Evolutionary conservation across 2,888 invertebrate species (phyloP), one percentile per base, ranked within the genome.

Genomic region (Netelia virgata): DNA sequence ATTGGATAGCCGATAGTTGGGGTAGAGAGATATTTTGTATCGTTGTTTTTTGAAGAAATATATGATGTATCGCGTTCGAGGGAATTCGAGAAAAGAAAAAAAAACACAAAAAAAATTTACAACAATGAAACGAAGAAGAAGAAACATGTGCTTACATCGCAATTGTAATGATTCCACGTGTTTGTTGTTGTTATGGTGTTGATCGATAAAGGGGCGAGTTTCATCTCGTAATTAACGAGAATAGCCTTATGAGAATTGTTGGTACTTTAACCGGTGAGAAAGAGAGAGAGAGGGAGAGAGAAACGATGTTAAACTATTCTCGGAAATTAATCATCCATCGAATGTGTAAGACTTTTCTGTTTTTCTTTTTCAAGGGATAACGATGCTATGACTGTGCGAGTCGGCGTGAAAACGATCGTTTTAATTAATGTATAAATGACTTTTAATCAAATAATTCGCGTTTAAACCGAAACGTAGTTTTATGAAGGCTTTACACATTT

Each of bases 1-100:
- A 77, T 84, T 81, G 68, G 63, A 74, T 77, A 81, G 76, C 11
- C 66, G 50, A 77, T 81, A 84, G 80, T 73, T 68, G 55, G 61
- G 14, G 59, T 84, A 84, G 84, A 80, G 80, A 84, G 68, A 81
- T 84, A 84, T 84, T 84, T 84, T 84, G 74, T 84, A 84, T 77
- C 73, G 81, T 84, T 84, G 76, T 84, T 81, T 83, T 82, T 84
- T 83, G 81, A 84, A 69, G 84, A 84, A 73, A 81, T 81, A 73
- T 84, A 73, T 66, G 83, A 84, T 69, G 77, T 66, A 23, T 75
- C 57, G 70, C 64, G 69, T 61, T 53, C 11, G 41, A 43, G 61
- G 10, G 43, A 57, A 68, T 50, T n/a, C 59, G 47, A 53, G 6
- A 69, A 57, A 70, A 2, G 0, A 28, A 63, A 36, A 66, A 53